phyloP scores from a whole-genome alignment of 2,888 invertebrate genomes.

The Tetragonisca angustula region DNA sequence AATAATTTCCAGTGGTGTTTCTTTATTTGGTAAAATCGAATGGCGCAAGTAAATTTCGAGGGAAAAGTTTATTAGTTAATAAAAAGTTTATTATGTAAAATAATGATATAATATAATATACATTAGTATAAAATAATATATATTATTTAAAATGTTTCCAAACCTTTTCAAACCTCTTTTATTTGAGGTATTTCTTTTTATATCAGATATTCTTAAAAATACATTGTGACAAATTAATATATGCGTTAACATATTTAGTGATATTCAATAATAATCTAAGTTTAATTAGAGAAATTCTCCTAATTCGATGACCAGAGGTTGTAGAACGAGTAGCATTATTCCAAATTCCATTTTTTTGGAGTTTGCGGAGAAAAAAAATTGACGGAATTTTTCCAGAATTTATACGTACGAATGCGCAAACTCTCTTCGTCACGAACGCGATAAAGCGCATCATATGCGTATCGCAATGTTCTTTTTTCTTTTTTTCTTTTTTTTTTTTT shows the following conservation, averaged over 20 bases:
- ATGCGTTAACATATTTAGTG: too few species aligned
- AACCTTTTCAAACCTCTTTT: too few species aligned
- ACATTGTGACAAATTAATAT: too few species aligned
- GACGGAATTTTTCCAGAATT: not conserved
- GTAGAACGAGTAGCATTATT: not conserved
- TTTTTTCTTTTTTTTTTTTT: constrained; percentile 2
- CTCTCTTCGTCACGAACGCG: constrained; percentile 21
- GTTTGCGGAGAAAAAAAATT: not conserved
- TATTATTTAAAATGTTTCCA: too few species aligned
- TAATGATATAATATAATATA: too few species aligned
- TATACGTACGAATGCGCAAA: not conserved
- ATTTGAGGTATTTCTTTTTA: too few species aligned
- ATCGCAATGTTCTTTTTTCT: constrained; percentile 1
- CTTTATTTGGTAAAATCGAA: not conserved
- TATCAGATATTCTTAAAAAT: too few species aligned
- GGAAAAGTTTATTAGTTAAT: not conserved
- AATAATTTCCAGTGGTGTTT: not conserved
- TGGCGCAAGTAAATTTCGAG: not conserved
- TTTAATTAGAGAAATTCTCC: too few species aligned
- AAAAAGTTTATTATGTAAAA: too few species aligned
- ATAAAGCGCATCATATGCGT: constrained; percentile 18
- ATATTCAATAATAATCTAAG: too few species aligned
- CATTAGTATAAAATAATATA: too few species aligned
- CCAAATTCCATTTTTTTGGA: not conserved
- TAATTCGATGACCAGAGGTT: too few species aligned